Base-by-base conservation (phyloP, 1,140 invertebrate genomes). In the Lucilia cuprina region DNA sequence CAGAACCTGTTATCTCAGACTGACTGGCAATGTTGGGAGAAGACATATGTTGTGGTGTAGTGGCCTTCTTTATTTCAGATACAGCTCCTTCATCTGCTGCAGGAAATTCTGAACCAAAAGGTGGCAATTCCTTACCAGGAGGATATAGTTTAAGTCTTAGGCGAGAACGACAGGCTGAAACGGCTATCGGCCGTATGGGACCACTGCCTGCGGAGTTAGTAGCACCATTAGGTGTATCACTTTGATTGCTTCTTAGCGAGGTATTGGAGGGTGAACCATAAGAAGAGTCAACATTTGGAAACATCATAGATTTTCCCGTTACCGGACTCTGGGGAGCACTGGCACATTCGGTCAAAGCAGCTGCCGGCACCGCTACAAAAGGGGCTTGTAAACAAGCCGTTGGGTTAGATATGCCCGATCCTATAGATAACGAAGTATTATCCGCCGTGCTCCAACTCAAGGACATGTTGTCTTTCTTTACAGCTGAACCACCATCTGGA, bases 21-120 rank as follows among this genome's bases (percentile, higher is more conserved):
- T 90, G 87, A 13, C 84, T 87, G 60, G 90, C 87, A 86, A 91
- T 91, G 84, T 91, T 90, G 8, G 90, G 90, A 47, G 90, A 91
- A 4, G 90, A 91, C 88, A 89, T 88, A 75, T 91, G 90, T 85
- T 91, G 90, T 8, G 89, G 88, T 12, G 89, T 89, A 25, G 88
- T 89, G 25, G 88, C 89, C 17, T 87, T 83, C 70, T 88, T 89
- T 4, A 90, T 84, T 12, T 83, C 85, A 0, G 86, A 86, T 12
- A 85, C 84, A 14, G 82, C 85, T 12, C 85, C 82, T 4, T 85
- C 87, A 9, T 87, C 85, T 2, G 83, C 78, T 2, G 84, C 14
- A 17, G 14, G 19, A 78, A 78, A 82, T 70, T 35, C 21, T 13
- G 60, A 83, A 14, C 84, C 85, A 5, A 89, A 50, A 0, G 88